Conservation (phyloP, 2,888 invertebrate species). For the Tenthredo livida region DNA sequence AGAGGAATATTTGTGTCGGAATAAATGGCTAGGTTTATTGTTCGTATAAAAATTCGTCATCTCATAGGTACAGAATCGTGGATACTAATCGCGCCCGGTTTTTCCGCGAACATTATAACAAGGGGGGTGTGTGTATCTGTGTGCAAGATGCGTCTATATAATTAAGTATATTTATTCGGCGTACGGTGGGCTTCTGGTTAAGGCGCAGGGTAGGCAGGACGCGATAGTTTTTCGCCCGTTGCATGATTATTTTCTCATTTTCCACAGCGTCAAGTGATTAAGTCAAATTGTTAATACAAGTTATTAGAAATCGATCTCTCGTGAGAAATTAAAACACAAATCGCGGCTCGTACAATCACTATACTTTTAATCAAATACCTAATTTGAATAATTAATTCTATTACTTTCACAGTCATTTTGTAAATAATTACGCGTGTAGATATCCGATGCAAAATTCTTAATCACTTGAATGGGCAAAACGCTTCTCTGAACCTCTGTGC, state of each 20-base stretch:
- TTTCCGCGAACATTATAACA: not conserved
- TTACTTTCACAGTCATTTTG: not conserved
- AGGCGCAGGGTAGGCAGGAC: not conserved
- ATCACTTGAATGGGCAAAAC: conserved; percentile 9
- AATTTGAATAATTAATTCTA: too few species aligned
- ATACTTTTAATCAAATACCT: not conserved
- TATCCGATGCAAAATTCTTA: not conserved
- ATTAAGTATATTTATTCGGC: not conserved
- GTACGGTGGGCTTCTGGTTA: not conserved
- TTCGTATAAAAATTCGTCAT: not conserved
- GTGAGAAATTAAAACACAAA: not conserved
- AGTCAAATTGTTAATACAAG: not conserved
- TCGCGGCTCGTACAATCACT: not conserved
- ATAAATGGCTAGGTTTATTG: not conserved
- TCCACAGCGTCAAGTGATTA: conserved; percentile 5
- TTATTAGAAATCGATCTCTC: not conserved
- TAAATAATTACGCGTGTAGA: not conserved
- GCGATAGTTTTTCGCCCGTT: not conserved
- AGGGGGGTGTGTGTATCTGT: not conserved
- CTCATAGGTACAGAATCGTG: not conserved
- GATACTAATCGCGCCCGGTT: not conserved
- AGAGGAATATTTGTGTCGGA: not conserved
- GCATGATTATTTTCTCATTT: not conserved
- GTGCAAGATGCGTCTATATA: not conserved
- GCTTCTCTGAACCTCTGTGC: not conserved